A percentile compares a stretch with the other conserved stretches of the same genome.
These are phyloP conservation scores for Gymnoscelis rufifasciata DNA, from an alignment of 2,888 invertebrate species.

Conservation along the genomic window DNA sequence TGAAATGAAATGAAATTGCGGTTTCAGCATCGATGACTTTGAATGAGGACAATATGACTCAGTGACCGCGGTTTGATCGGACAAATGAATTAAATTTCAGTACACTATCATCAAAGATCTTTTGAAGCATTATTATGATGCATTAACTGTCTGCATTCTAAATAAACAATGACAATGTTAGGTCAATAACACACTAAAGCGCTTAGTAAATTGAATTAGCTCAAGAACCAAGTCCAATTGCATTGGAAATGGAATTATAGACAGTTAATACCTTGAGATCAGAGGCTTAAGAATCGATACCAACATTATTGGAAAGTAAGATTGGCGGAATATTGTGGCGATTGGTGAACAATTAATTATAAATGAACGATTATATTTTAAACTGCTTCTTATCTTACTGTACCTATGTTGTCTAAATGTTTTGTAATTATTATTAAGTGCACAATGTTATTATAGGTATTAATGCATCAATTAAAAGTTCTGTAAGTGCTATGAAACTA, in stretches of 20 bases:
- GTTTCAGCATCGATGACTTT: background rate
- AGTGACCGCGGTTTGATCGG: background rate
- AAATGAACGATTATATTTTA: too few species aligned
- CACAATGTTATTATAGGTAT: too few species aligned
- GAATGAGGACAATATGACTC: background rate
- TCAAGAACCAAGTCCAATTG: slow-evolving; percentile 43
- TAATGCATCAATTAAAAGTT: too few species aligned
- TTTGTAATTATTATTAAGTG: too few species aligned
- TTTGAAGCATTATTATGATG: background rate
- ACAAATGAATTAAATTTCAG: background rate
- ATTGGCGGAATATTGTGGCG: too few species aligned
- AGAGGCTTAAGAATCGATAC: too few species aligned
- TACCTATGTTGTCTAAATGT: too few species aligned
- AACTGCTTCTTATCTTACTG: too few species aligned
- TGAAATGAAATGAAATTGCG: background rate
- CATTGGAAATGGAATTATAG: slow-evolving; percentile 40
- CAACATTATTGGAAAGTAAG: too few species aligned
- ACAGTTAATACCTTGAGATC: slow-evolving; percentile 31
- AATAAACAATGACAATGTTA: slow-evolving; percentile 25
- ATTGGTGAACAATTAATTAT: too few species aligned
- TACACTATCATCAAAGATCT: background rate
- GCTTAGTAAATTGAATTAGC: slow-evolving; percentile 62
- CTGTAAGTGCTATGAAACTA: too few species aligned
- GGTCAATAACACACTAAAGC: slow-evolving; percentile 56
- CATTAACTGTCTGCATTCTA: slow-evolving; percentile 1